These are phyloP conservation scores for Eucriotettix oculatus DNA, from an alignment of 2,888 invertebrate genomes.

Conservation along the genomic window DNA sequence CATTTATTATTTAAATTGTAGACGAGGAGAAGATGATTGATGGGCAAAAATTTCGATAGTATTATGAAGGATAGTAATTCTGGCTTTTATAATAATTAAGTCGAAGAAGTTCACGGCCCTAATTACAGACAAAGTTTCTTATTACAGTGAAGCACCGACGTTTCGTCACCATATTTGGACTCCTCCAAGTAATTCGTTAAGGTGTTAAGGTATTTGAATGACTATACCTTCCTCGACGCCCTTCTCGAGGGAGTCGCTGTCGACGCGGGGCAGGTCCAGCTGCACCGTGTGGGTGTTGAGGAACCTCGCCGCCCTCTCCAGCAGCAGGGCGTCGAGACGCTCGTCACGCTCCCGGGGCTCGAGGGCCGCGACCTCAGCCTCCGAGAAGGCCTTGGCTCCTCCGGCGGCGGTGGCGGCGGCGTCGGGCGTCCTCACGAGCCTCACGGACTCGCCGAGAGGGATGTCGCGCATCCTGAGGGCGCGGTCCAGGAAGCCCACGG, in stretches of 20 bases:
- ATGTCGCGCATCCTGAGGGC: constrained; percentile 33
- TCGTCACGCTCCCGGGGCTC: constrained; percentile 48
- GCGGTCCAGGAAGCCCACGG: constrained; percentile 60
- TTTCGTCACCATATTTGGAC: no score
- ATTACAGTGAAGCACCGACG: no score
- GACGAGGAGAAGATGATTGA: no score
- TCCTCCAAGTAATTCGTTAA: no score
- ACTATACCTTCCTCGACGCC: constrained; percentile 68
- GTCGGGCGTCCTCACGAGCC: constrained; percentile 48
- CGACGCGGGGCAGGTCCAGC: constrained; percentile 55
- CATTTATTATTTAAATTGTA: no score
- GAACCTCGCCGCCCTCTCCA: constrained; percentile 52
- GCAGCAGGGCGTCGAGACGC: constrained; percentile 46
- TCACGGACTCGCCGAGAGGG: constrained; percentile 41
- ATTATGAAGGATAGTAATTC: no score
- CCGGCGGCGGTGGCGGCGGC: constrained; percentile 36
- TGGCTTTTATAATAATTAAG: no score
- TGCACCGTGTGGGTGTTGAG: constrained; percentile 61
- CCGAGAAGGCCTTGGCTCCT: constrained; percentile 32
- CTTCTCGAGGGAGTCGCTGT: constrained; percentile 46
- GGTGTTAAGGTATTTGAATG: no score
- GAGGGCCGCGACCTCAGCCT: constrained; percentile 34
- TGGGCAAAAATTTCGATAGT: no score
- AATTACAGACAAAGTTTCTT: no score
- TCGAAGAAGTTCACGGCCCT: no score